Conservation (phyloP, 2,113 vertebrate genomes). For the Caretta caretta region DNA sequence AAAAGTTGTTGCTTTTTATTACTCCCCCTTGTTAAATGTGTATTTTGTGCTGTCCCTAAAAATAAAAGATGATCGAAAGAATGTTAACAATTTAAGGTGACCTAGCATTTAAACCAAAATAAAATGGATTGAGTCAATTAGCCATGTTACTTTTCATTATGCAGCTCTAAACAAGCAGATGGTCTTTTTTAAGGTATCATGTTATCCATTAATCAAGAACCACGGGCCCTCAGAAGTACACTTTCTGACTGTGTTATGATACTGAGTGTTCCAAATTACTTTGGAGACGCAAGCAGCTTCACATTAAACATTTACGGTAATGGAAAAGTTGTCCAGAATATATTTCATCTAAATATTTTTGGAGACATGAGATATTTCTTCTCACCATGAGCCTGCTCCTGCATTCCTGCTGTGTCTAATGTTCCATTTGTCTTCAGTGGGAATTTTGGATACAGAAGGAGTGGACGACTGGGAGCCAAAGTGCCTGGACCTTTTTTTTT, state of each 20-base stretch:
- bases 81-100: not conserved
- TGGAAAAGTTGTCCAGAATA: not conserved
- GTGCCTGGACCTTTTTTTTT: not conserved
- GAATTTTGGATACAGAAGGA: not conserved
- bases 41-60: not conserved
- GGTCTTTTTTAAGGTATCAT: not conserved
- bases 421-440: not conserved
- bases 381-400: not conserved
- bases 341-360: not conserved
- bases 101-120: not conserved
- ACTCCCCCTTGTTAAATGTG: not conserved
- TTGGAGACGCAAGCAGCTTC: not conserved
- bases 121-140: not conserved
- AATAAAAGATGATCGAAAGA: not conserved
- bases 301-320: too few relatives aligned
- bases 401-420: not conserved
- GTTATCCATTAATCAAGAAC: not conserved
- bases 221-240: not conserved
- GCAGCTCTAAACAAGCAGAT: not conserved
- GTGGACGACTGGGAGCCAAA: not conserved
- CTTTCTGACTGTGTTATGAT: not conserved
- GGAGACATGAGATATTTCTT: not conserved
- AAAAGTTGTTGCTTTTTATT: not conserved
- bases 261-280: not conserved
- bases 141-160: not conserved